Base-by-base conservation (phyloP, 1,140 invertebrate genomes). In the Matsumurasca onukii region DNA sequence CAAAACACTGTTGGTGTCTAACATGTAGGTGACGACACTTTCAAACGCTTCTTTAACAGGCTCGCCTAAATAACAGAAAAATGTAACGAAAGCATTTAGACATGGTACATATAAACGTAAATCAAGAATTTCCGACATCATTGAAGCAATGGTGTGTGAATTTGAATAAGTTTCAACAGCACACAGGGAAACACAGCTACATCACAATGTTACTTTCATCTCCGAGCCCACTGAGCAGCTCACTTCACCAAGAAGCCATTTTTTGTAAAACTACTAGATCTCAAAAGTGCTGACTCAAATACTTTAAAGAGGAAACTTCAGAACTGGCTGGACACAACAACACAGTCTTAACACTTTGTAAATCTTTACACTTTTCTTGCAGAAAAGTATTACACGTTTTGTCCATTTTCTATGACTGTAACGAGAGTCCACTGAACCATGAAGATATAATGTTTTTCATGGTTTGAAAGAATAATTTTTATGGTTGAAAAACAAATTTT, bases 21-120 rank as follows among this genome's bases (percentile, higher is more conserved):
- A 78, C 20, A 88, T 75, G 70, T 81, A 76, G 68, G 81, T 67
- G 15, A 78, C 73, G 52, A 89, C 71, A 3, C 79, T 76, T 66
- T 78, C 70, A 55, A 83, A 82, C n/a, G 82, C 80, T 39, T 69
- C 45, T 22, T 73, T 70, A 3, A 80, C 55, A 57, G 76, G 75
- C 31, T 78, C 71, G 1, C 74, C 78, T 17, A 72, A 51, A 51
- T 51, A 45, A 45, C 34, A 45, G 34, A 45, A 12, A 45, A 45
- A 9, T 12, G 34, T 17, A 45, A 45, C 17, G 34, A 12, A 9
- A 45, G 34, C 34, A 45, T 9, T 45, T 9, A 12, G 9, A 17
- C 34, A 12, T 12, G 34, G 17, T 45, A 12, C 34, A 12, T 12
- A 45, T 12, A 45, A 9, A 45, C 34, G 9, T 12, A 45, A 12